Evolutionary conservation across 2,797 vertebrate species (phyloP).

Genomic region (Xiphophorus birchmanni): DNA sequence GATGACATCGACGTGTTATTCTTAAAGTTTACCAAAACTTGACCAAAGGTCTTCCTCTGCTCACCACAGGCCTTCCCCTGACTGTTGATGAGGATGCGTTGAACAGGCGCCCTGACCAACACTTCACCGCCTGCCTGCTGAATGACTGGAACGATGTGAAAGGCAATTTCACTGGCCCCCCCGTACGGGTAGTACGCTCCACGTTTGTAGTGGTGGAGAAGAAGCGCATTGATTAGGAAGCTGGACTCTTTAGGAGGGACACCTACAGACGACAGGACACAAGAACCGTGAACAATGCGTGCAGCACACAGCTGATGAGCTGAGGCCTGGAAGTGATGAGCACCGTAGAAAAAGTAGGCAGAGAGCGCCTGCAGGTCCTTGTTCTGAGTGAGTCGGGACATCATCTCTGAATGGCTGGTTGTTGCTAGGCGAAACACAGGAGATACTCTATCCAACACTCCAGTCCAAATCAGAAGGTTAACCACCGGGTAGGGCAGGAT

Average conservation of each 20-base stretch:
- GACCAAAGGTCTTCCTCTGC: constrained; percentile 12
- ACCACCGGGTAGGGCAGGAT: constrained; percentile 78
- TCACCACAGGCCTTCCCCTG: constrained; percentile 74
- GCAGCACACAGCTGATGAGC: background rate
- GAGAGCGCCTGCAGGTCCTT: constrained; percentile 81
- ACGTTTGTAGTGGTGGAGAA: constrained; percentile 86
- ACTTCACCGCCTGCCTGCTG: constrained; percentile 79
- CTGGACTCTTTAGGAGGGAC: constrained; percentile 85
- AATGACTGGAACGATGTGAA: constrained; percentile 82
- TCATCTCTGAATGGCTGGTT: constrained; percentile 77
- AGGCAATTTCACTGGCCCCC: constrained; percentile 84
- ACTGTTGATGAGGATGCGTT: constrained; percentile 75
- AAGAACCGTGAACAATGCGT: background rate
- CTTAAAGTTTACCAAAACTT: background rate
- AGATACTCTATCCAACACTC: constrained; percentile 76
- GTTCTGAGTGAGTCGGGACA: constrained; percentile 75
- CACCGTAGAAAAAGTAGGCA: constrained; percentile 85
- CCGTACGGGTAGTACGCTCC: constrained; percentile 86
- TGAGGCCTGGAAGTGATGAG: background rate
- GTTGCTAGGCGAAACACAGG: constrained; percentile 77
- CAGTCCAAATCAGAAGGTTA: constrained; percentile 58
- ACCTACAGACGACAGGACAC: constrained; percentile 60
- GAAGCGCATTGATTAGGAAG: constrained; percentile 83
- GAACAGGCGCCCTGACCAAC: constrained; percentile 81
- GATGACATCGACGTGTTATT: background rate